Evolutionary conservation across 2,888 invertebrate species (phyloP).

Genomic region (Ectemnius continuus): DNA sequence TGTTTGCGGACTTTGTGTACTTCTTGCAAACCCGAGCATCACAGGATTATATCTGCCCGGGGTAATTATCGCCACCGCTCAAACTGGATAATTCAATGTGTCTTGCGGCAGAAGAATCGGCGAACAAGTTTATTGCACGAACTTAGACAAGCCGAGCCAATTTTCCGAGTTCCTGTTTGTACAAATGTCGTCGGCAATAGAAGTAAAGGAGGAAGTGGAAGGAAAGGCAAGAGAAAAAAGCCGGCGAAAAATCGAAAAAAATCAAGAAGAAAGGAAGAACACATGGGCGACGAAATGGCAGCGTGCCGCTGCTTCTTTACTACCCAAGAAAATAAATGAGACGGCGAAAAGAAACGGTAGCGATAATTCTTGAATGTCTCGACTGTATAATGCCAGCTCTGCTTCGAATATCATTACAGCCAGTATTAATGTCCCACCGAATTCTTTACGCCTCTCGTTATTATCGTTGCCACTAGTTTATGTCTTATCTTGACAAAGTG

Average conservation of each 20-base stretch:
- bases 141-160: too few species aligned
- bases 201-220: too few species aligned
- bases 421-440: conserved; percentile 13
- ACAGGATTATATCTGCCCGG: too few species aligned
- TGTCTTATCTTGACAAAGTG: neutral
- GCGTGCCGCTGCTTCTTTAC: neutral
- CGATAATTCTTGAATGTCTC: conserved; percentile 19
- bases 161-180: too few species aligned
- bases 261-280: conserved; percentile 5
- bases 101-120: too few species aligned
- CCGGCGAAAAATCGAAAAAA: neutral
- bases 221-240: too few species aligned
- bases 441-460: conserved; percentile 6
- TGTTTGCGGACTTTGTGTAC: too few species aligned
- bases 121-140: too few species aligned
- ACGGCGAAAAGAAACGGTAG: conserved; percentile 18
- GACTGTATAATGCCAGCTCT: conserved; percentile 8
- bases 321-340: conserved; percentile 14
- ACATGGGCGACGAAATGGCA: neutral
- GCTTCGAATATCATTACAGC: conserved; percentile 18
- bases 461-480: neutral
- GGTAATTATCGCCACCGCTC: too few species aligned
- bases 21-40: too few species aligned
- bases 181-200: too few species aligned
- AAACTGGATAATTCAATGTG: too few species aligned